Percentiles rank a stretch among this genome's conserved stretches.
phyloP scores from a whole-genome alignment of 2,797 vertebrate genomes.

The Pangasius larnaudii region DNA sequence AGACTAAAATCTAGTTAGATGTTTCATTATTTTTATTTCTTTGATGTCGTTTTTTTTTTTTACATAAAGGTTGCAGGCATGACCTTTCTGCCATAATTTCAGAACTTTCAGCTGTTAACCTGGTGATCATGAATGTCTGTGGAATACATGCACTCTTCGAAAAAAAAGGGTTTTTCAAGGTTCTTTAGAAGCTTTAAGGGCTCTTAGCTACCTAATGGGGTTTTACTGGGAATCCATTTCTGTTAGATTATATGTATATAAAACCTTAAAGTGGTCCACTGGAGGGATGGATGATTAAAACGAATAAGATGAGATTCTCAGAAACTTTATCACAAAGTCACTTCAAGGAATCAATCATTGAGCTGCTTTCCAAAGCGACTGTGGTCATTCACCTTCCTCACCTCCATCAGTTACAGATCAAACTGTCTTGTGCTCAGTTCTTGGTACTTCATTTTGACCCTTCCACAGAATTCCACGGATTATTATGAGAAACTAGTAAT shows the following conservation, averaged over 20 bases:
- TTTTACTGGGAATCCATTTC: slow-evolving; percentile 6
- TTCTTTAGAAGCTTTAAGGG: background rate
- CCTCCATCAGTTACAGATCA: background rate
- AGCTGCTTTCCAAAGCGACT: background rate
- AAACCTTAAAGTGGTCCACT: background rate
- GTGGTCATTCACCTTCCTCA: background rate
- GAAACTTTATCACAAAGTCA: background rate
- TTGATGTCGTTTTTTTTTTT: background rate
- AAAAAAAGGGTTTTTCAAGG: background rate
- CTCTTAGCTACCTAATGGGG: background rate
- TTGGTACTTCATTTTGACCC: background rate
- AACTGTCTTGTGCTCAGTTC: background rate
- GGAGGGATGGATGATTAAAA: background rate
- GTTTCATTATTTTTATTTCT: background rate
- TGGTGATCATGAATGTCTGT: background rate
- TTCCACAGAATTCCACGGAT: background rate
- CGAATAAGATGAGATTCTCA: background rate
- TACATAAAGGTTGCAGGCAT: background rate
- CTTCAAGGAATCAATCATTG: background rate
- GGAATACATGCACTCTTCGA: background rate
- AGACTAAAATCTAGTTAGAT: background rate
- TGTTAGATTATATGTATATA: background rate
- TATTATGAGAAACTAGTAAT: background rate
- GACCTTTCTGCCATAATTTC: background rate
- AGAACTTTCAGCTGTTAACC: background rate